A percentile compares a stretch with the other conserved stretches of the same genome.
phyloP scores from a whole-genome alignment of 2,888 invertebrate genomes.

The Cybosia mesomella region DNA sequence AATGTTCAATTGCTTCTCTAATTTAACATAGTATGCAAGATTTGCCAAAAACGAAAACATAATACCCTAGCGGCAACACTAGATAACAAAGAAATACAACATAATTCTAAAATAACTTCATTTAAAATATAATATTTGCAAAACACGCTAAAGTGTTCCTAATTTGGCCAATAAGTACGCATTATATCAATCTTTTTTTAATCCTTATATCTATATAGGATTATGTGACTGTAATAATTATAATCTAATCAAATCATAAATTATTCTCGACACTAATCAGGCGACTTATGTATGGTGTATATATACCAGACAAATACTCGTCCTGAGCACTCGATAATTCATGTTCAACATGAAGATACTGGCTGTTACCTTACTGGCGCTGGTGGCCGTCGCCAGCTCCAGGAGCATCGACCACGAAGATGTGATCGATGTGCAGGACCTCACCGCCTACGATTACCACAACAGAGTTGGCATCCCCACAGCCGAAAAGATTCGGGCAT shows the following conservation, averaged over 20 bases:
- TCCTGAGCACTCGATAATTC: background rate
- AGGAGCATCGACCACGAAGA: background rate
- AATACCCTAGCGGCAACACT: too few species aligned
- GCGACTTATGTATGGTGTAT: background rate
- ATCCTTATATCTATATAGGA: too few species aligned
- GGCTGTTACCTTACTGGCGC: background rate
- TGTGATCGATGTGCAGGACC: background rate
- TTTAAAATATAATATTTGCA: too few species aligned
- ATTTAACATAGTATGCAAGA: too few species aligned
- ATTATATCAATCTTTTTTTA: too few species aligned
- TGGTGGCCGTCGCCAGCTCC: background rate
- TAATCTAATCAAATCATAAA: background rate
- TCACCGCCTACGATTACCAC: slow-evolving; percentile 2
- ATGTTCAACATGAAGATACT: background rate
- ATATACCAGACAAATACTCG: background rate
- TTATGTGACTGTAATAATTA: too few species aligned
- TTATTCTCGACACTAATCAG: background rate
- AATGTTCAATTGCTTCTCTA: too few species aligned
- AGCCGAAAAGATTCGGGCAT: background rate
- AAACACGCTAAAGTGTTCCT: too few species aligned
- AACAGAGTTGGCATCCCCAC: background rate
- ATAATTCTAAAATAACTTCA: too few species aligned
- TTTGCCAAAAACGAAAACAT: too few species aligned
- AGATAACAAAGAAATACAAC: too few species aligned
- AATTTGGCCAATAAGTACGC: too few species aligned